phyloP scores from a whole-genome alignment of 2,113 vertebrate genomes.

The Oceanites oceanicus region DNA sequence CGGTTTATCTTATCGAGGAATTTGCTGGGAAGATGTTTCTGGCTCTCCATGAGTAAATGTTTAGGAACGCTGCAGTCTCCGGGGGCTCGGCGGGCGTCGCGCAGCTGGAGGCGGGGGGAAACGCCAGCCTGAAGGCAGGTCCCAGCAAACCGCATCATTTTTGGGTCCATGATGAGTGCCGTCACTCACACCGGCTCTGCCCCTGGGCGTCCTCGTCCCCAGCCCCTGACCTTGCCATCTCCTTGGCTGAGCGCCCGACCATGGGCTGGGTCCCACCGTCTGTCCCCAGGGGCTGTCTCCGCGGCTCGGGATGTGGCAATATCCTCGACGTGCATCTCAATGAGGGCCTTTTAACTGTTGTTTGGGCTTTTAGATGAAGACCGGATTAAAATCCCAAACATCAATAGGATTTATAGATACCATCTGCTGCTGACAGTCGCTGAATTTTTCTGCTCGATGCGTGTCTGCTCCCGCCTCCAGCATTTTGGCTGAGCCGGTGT shows the following conservation, averaged over 20 bases:
- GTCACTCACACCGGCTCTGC: rapidly evolving
- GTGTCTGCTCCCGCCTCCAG: not conserved
- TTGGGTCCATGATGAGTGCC: not conserved
- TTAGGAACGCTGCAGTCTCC: not conserved
- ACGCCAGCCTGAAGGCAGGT: rapidly evolving
- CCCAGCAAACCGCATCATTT: not conserved
- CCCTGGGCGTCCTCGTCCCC: rapidly evolving
- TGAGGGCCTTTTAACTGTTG: not conserved
- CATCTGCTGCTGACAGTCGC: not conserved
- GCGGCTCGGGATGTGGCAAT: not conserved
- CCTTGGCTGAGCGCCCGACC: rapidly evolving
- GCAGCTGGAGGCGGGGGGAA: not conserved
- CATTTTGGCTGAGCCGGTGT: not conserved
- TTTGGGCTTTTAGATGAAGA: not conserved
- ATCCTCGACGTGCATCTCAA: not conserved
- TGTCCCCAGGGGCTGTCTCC: rapidly evolving
- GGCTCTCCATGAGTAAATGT: conserved; percentile 7
- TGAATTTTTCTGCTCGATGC: not conserved
- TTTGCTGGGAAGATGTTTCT: conserved; percentile 19
- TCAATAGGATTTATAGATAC: not conserved
- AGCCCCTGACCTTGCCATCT: rapidly evolving
- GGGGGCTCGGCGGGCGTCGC: not conserved
- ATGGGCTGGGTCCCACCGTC: rapidly evolving
- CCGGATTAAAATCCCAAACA: not conserved
- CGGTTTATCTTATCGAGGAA: conserved; percentile 11